phyloP scores from a whole-genome alignment of 2,113 vertebrate species.

The Triplophysa dalaica region DNA sequence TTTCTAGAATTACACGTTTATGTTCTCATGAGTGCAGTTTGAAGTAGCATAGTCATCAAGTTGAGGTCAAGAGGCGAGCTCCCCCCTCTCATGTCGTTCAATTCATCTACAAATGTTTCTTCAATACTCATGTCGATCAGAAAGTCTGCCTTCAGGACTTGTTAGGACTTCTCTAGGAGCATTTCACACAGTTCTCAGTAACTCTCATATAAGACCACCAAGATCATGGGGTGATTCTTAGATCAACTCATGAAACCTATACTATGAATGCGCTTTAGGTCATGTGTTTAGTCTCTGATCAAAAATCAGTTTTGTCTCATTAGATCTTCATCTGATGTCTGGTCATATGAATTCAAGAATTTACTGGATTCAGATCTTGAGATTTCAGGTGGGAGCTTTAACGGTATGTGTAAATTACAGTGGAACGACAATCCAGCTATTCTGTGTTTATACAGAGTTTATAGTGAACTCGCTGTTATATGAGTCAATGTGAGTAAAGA shows the following conservation, averaged over 20 bases:
- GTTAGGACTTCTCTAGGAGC: neutral
- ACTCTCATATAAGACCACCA: neutral
- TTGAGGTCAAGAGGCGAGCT: neutral
- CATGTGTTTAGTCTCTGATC: too few species aligned
- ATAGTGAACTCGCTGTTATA: slow-evolving; percentile 14
- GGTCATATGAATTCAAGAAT: too few species aligned
- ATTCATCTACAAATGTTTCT: neutral
- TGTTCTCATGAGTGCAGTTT: too few species aligned
- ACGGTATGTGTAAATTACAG: neutral
- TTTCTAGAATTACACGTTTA: too few species aligned
- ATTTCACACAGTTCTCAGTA: neutral
- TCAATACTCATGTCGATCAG: neutral
- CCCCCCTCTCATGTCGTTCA: neutral
- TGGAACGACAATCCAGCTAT: neutral
- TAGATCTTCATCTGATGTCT: too few species aligned
- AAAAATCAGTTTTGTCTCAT: too few species aligned
- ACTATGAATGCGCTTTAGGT: too few species aligned
- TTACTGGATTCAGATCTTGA: too few species aligned
- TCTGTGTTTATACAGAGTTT: slow-evolving; percentile 41
- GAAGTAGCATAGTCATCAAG: neutral
- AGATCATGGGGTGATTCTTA: too few species aligned
- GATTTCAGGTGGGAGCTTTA: too few species aligned
- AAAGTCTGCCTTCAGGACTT: neutral
- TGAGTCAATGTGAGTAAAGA: slow-evolving; percentile 40
- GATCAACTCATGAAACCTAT: too few species aligned